Percentiles rank a stretch among this genome's conserved stretches.
Conservation (phyloP, 1,140 invertebrate species). For the Bombus terrestris region DNA sequence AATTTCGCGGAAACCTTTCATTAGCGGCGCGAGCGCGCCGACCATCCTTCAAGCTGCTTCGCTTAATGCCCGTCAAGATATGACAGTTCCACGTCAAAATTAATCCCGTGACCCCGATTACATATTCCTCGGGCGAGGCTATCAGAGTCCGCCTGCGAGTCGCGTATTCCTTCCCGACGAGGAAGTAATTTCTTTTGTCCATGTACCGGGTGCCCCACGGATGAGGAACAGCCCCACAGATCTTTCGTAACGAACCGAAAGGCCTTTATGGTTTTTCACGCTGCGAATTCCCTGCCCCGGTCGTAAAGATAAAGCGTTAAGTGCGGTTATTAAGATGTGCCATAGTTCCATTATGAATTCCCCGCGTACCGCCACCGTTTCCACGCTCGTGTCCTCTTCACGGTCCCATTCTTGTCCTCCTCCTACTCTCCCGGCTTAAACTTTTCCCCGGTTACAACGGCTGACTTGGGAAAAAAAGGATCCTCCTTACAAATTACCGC, state of each 20-base stretch:
- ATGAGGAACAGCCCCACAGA: not conserved
- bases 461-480: not conserved
- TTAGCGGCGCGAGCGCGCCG: not conserved
- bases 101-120: constrained; percentile 29
- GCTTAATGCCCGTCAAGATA: constrained; percentile 21
- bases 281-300: not conserved
- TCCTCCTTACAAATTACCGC: not conserved
- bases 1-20: constrained; percentile 37
- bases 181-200: constrained; percentile 40
- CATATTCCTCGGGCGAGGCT: constrained; percentile 10
- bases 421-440: not conserved
- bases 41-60: constrained; percentile 7
- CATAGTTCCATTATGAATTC: constrained; percentile 52
- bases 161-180: not conserved
- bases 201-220: constrained; percentile 5
- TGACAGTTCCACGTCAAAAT: constrained; percentile 16
- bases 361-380: not conserved
- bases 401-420: too few species aligned
- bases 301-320: constrained; percentile 50
- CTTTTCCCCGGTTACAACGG: not conserved
- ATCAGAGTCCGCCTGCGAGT: not conserved
- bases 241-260: constrained; percentile 12
- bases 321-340: constrained; percentile 56
- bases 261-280: constrained; percentile 23
- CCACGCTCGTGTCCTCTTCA: not conserved